Conservation (phyloP, 2,888 invertebrate species). For the Stenchaetothrips biformis region DNA sequence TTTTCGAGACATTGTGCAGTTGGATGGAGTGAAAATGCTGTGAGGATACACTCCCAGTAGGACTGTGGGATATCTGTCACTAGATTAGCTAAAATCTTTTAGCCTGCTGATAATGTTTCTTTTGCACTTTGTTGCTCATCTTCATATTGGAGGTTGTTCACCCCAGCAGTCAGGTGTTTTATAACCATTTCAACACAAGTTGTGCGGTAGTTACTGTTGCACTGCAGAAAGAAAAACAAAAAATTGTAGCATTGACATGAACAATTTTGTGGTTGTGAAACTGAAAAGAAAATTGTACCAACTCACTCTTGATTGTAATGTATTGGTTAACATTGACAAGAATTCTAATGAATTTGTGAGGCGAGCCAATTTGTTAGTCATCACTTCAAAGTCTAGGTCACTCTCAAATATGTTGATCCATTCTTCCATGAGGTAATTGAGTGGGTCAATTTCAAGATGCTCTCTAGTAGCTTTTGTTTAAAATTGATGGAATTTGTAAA, state of each 20-base stretch:
- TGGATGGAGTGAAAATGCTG: slow-evolving; percentile 71
- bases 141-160: slow-evolving; percentile 65
- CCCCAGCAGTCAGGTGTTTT: slow-evolving; percentile 66
- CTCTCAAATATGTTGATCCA: neutral
- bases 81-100: slow-evolving; percentile 59
- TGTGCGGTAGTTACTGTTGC: neutral
- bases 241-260: neutral
- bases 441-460: neutral
- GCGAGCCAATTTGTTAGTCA: neutral
- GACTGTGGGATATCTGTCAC: slow-evolving; percentile 57
- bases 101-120: slow-evolving; percentile 56
- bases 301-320: neutral
- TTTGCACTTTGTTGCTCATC: slow-evolving; percentile 45
- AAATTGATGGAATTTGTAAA: neutral
- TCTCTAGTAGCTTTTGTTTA: neutral
- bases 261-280: too few species aligned
- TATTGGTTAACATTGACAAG: neutral
- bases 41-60: slow-evolving; percentile 64
- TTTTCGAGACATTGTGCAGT: slow-evolving; percentile 52
- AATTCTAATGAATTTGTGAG: neutral
- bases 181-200: slow-evolving; percentile 60
- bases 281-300: neutral
- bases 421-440: neutral
- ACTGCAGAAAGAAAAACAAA: neutral
- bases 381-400: neutral